A percentile compares a stretch with the other conserved stretches of the same genome.
These are phyloP conservation scores for Phthorimaea operculella DNA, from an alignment of 1,140 invertebrate species.

Conservation along the genomic window DNA sequence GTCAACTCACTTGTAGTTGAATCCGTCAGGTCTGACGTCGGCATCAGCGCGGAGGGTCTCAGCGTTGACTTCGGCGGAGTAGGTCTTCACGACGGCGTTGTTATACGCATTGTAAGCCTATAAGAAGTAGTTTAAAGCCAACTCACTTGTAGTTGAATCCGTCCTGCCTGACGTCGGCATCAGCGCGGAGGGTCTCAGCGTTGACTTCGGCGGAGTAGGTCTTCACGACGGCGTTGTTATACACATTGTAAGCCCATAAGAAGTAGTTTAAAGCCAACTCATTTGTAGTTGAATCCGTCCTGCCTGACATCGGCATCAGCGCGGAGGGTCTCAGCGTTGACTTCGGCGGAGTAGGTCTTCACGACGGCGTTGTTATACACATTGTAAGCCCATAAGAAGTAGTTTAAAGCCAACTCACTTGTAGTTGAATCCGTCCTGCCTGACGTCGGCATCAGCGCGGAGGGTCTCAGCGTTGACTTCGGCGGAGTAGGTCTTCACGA, in stretches of 20 bases:
- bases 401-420: not conserved
- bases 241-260: not conserved
- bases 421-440: slow-evolving; percentile 16
- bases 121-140: no score
- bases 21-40: no score
- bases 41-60: no score
- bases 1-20: no score
- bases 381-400: not conserved
- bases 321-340: slow-evolving; percentile 3
- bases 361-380: not conserved
- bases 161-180: slow-evolving; percentile 21
- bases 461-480: slow-evolving; percentile 22
- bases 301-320: not conserved
- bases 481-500: not conserved
- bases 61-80: no score
- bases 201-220: slow-evolving; percentile 13
- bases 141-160: slow-evolving; percentile 26
- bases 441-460: slow-evolving; percentile 21
- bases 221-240: not conserved
- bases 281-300: slow-evolving; percentile 10
- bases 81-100: no score
- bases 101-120: no score
- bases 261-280: not conserved
- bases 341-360: not conserved
- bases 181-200: slow-evolving; percentile 19